A percentile compares a stretch with the other conserved stretches of the same genome.
Conservation (phyloP, 2,888 invertebrate genomes). For the Pelosia muscerda region DNA sequence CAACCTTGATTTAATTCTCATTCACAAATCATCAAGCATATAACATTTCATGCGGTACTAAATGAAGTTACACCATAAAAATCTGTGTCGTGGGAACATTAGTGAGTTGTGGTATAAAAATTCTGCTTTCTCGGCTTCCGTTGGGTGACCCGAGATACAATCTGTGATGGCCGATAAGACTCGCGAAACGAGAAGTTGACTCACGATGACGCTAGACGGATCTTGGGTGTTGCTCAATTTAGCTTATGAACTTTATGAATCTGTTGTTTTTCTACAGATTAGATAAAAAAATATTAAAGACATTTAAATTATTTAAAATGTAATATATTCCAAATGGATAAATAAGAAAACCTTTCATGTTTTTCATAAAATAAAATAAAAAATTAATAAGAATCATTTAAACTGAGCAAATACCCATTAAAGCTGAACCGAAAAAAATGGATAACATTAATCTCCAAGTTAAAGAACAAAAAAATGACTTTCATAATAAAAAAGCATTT, state of each 20-base stretch:
- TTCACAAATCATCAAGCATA: constrained; percentile 26
- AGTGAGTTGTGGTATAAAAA: constrained; percentile 76
- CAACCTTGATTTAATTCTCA: too few relatives aligned
- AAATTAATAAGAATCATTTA: background rate
- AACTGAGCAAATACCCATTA: too few relatives aligned
- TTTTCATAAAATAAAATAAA: too few relatives aligned
- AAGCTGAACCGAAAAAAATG: background rate
- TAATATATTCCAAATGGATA: too few relatives aligned
- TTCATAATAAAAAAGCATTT: too few relatives aligned
- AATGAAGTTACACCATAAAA: constrained; percentile 48
- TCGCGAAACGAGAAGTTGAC: constrained; percentile 66
- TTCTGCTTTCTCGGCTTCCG: constrained; percentile 82
- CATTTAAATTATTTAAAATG: background rate
- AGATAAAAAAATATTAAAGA: background rate
- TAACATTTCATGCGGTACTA: constrained; percentile 14
- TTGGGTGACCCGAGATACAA: constrained; percentile 74
- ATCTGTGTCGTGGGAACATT: constrained; percentile 75
- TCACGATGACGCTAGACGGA: constrained; percentile 53
- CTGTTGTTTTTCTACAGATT: constrained; percentile 8
- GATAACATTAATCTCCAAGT: background rate
- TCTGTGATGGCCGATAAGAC: constrained; percentile 75
- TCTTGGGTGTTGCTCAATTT: constrained; percentile 50
- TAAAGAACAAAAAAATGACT: background rate
- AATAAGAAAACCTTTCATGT: too few relatives aligned
- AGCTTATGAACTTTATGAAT: constrained; percentile 17